These are phyloP conservation scores for Chamaea fasciata DNA, from an alignment of 2,113 vertebrate genomes.

Conservation along the genomic window DNA sequence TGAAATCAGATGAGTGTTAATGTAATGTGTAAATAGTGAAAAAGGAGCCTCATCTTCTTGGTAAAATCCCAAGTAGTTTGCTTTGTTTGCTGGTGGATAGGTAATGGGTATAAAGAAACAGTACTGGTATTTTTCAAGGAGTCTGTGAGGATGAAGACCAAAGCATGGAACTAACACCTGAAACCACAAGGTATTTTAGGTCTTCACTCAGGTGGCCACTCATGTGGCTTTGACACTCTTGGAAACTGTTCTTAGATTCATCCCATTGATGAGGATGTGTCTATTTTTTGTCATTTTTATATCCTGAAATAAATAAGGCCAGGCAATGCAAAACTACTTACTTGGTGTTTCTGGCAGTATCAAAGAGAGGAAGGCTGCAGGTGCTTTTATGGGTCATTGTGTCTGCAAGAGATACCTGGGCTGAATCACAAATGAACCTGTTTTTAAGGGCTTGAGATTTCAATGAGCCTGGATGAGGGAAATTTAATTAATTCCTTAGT, in stretches of 20 bases:
- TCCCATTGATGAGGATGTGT: background rate
- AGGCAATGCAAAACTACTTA: background rate
- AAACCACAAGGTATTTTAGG: background rate
- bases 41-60: background rate
- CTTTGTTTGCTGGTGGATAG: background rate
- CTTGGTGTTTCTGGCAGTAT: background rate
- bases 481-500: background rate
- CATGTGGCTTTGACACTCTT: background rate
- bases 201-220: background rate
- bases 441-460: background rate
- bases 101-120: background rate
- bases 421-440: background rate
- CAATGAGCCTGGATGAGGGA: background rate
- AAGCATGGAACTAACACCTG: background rate
- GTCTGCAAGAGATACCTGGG: background rate
- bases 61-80: background rate
- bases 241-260: background rate
- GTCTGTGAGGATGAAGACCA: background rate
- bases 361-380: background rate
- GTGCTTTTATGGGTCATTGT: background rate
- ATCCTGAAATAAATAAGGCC: background rate
- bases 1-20: background rate
- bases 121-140: background rate
- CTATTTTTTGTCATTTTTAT: background rate
- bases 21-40: background rate